Evolutionary conservation across 37 sponge, comb jelly and placozoan genomes (phyloP), one percentile per base, ranked within the genome.

Genomic region (Amphimedon queenslandica): DNA sequence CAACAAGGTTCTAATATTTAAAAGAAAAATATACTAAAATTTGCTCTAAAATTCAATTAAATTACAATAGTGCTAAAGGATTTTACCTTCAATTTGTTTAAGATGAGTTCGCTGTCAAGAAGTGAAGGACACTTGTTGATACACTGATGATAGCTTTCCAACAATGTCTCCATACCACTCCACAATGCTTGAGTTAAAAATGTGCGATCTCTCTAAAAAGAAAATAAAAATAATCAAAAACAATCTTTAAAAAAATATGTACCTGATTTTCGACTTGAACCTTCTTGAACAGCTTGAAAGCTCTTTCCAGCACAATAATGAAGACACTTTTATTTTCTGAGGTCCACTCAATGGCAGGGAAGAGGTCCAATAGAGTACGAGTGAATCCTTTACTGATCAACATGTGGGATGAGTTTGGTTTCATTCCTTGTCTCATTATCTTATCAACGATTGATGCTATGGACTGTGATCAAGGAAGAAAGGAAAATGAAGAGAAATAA

Each of bases 221-320:
- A 34, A 37, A 11, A 16, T n/a, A n/a, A n/a, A n/a, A n/a, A n/a
- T n/a, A n/a, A n/a, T n/a, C n/a, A n/a, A n/a, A n/a, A n/a, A n/a
- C n/a, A 30, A 66, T 4, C 23, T 4, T 32, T 37, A 11, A 29
- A 31, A 66, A 34, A 16, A 11, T 16, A 41, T 51, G 38, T 42
- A 70, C 70, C n/a, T 16, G 8, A 60, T 5, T 60, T 25, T 60
- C 61, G 5, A 25, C 61, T 60, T 60, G 61, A 41, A 82, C 42
- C n/a, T 73, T 51, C 35, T 67, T 82, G 70, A 82, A 82, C 13
- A 82, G 64, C 37, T 74, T 73, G 42, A 69, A 10, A 0, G 74
- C 61, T 38, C 82, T 35, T 23, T 31, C 38, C 24, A 82, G 33
- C 63, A 82, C 31, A 53, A 29, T 74, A 24, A 56, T 18, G 63